Evolutionary conservation across 2,888 invertebrate genomes (phyloP), one percentile per base, ranked within the genome.

Genomic region (Adelognathus sp.): DNA sequence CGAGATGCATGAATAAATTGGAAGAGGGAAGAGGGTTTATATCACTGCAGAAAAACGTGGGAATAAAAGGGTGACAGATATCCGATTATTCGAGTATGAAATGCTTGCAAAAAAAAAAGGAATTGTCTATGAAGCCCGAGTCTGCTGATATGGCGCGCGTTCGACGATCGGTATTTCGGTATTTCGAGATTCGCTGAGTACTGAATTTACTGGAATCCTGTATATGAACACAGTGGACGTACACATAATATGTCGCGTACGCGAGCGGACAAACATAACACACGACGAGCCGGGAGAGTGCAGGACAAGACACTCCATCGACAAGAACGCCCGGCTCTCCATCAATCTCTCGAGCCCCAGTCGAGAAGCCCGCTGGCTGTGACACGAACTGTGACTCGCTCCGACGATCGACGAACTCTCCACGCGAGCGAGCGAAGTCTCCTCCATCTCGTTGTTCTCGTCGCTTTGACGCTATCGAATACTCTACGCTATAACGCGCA

Each of bases 261-360:
- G 18, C 24, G 46, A 21, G 46, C 18, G 11, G 9, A 46, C 39
- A 14, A 11, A 27, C 24, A 9, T 16, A 24, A 46, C 46, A 21
- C 46, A 24, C 24, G n/a, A 21, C n/a, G 24, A 46, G 21, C n/a
- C n/a, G n/a, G 3, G 54, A 11, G 44, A 16, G 27, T 5, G 11
- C 39, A 11, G 21, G 29, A n/a, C 1, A 5, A 21, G 58, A 16
- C 36, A 21, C 11, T 11, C 4, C 11, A 64, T 31, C 41, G 33
- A 27, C 44, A 33, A 24, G 6, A 39, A 54, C 66, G 24, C 46
- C 16, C 29, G 46, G 60, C 60, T 36, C 77, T 77, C 77, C 72
- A 77, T 77, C 77, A 77, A 77, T 72, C 77, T n/a, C n/a, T 72
- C 61, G 29, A 66, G 60, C 31, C 36, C 14, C 72, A 60, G 9